Conservation (phyloP, 2,797 vertebrate genomes). For the Sphaeramia orbicularis region DNA sequence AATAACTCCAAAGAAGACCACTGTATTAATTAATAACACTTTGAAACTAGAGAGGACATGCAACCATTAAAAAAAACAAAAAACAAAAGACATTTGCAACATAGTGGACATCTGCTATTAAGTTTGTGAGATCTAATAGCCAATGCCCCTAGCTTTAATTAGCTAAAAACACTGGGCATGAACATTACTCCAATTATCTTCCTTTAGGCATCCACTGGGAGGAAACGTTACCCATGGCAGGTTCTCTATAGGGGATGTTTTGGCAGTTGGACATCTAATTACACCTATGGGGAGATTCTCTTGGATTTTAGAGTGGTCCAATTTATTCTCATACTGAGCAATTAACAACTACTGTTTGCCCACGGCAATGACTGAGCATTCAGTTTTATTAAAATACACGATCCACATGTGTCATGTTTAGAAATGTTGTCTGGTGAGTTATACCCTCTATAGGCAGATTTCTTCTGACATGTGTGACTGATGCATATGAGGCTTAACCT, state of each 20-base stretch:
- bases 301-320: slow-evolving; percentile 62
- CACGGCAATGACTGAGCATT: slow-evolving; percentile 50
- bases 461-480: slow-evolving; percentile 27
- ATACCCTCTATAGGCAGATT: slow-evolving; percentile 13
- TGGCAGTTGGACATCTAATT: slow-evolving; percentile 80
- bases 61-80: not conserved
- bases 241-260: slow-evolving; percentile 75
- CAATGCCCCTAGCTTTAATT: slow-evolving; percentile 74
- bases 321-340: slow-evolving; percentile 67
- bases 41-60: not conserved
- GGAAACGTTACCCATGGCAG: slow-evolving; percentile 69
- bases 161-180: slow-evolving; percentile 71
- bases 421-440: slow-evolving; percentile 1
- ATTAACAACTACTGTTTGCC: slow-evolving; percentile 56
- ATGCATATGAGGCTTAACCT: slow-evolving; percentile 46
- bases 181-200: slow-evolving; percentile 80
- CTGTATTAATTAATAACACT: not conserved
- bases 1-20: not conserved
- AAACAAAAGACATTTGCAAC: slow-evolving; percentile 15
- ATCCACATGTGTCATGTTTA: slow-evolving; percentile 13
- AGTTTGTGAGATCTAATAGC: slow-evolving; percentile 61
- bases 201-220: slow-evolving; percentile 71
- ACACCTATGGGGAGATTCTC: slow-evolving; percentile 78
- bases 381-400: slow-evolving; percentile 56
- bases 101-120: slow-evolving; percentile 48